These are phyloP conservation scores for Drosophila tani DNA, from an alignment of 1,140 invertebrate species.

Conservation along the genomic window DNA sequence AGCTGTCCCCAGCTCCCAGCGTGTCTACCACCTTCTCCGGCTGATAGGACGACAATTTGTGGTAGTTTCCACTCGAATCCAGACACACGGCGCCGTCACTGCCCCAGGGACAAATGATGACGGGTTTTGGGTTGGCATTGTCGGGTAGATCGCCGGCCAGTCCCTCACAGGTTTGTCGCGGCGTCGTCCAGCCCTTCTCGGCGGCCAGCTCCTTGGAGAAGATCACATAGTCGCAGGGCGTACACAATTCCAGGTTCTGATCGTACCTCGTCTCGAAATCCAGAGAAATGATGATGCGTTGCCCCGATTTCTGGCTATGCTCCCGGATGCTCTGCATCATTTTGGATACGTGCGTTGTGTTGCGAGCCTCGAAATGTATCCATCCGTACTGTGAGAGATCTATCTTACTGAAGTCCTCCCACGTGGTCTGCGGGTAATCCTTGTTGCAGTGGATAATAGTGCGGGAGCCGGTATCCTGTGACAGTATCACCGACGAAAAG, in stretches of 20 bases:
- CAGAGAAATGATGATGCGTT: constrained; percentile 87
- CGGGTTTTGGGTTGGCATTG: background rate
- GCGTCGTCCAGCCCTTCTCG: constrained; percentile 45
- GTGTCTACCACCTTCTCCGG: constrained; percentile 87
- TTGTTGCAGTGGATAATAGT: constrained; percentile 89
- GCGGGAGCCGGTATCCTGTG: constrained; percentile 86
- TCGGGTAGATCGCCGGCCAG: constrained; percentile 12
- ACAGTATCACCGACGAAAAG: constrained; percentile 86
- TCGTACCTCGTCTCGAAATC: constrained; percentile 88
- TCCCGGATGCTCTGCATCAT: constrained; percentile 87
- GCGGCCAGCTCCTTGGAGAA: constrained; percentile 86
- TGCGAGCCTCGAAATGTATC: constrained; percentile 91
- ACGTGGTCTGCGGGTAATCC: constrained; percentile 87
- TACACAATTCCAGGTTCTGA: constrained; percentile 86
- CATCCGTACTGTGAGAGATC: constrained; percentile 87
- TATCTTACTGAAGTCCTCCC: constrained; percentile 87
- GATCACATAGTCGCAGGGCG: constrained; percentile 88
- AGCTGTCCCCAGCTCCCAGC: constrained; percentile 89
- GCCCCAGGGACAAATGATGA: constrained; percentile 90
- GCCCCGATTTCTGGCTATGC: constrained; percentile 83
- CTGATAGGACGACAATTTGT: constrained; percentile 86
- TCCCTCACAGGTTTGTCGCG: constrained; percentile 37
- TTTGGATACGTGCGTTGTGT: constrained; percentile 86
- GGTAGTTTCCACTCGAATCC: constrained; percentile 84
- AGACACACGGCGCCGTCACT: constrained; percentile 88